These are phyloP conservation scores for Aegithalos caudatus DNA, from an alignment of 2,113 vertebrate species.

Conservation along the genomic window DNA sequence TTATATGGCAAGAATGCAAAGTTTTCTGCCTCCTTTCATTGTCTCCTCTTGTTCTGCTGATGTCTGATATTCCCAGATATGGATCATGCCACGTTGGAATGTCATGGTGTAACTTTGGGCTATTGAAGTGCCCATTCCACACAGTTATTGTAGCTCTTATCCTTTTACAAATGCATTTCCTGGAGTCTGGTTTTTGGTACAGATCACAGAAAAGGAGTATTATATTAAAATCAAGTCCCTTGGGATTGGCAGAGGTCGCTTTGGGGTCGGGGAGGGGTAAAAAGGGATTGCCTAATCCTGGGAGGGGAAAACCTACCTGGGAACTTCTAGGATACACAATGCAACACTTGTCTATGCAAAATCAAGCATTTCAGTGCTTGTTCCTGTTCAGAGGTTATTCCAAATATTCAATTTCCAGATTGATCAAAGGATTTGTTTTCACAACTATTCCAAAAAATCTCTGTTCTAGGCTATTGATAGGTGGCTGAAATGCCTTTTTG, in stretches of 20 bases:
- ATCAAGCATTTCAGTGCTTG: background rate
- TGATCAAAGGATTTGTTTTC: background rate
- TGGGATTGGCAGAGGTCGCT: no score
- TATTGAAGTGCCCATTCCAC: background rate
- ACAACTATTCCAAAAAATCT: background rate
- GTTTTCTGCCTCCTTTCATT: background rate
- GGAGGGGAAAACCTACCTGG: no score
- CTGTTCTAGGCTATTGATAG: background rate
- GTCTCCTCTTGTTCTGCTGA: background rate
- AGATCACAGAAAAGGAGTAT: background rate
- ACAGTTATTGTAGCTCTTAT: background rate
- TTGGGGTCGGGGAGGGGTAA: no score
- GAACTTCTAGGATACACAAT: no score
- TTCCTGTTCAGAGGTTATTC: background rate
- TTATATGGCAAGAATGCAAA: background rate
- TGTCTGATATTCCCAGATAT: background rate
- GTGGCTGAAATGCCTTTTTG: background rate
- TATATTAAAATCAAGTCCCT: no score
- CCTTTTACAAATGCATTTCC: background rate
- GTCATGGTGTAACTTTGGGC: background rate
- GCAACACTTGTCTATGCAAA: background rate
- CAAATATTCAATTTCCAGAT: background rate
- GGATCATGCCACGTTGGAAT: rapidly evolving
- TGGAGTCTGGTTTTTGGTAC: background rate
- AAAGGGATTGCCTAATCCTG: no score